phyloP scores from a whole-genome alignment of 2,113 vertebrate genomes.

The Entomyzon cyanotis region DNA sequence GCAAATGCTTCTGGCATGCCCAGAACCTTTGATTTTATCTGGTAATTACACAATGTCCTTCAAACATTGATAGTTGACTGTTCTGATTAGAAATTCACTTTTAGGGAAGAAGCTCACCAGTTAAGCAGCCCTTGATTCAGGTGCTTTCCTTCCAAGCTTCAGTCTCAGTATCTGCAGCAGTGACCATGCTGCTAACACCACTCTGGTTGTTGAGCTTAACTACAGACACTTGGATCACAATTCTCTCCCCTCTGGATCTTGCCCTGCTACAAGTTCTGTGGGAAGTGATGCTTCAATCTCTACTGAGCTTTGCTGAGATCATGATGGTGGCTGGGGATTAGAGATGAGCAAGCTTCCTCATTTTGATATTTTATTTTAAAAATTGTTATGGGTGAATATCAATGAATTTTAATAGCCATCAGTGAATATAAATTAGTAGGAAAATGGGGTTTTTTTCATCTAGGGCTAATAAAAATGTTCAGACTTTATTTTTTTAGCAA shows the following conservation, averaged over 20 bases:
- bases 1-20: not conserved
- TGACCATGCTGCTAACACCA: not conserved
- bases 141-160: not conserved
- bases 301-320: not conserved
- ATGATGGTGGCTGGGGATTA: not conserved
- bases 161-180: not conserved
- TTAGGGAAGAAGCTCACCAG: not conserved
- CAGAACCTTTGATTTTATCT: not conserved
- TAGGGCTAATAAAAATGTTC: too few relatives aligned
- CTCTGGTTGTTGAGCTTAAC: not conserved
- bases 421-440: not conserved
- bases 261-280: not conserved
- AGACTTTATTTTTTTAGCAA: not conserved
- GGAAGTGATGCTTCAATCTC: not conserved
- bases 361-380: not conserved
- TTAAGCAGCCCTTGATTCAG: not conserved
- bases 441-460: too few relatives aligned
- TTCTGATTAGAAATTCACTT: not conserved
- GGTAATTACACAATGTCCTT: not conserved
- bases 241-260: not conserved
- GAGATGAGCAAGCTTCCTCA: not conserved
- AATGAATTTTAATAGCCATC: not conserved
- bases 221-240: accelerated
- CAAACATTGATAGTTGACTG: not conserved
- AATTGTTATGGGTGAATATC: not conserved